Evolutionary conservation across 2,113 vertebrate genomes (phyloP).

Genomic region (Corythaixoides concolor): DNA sequence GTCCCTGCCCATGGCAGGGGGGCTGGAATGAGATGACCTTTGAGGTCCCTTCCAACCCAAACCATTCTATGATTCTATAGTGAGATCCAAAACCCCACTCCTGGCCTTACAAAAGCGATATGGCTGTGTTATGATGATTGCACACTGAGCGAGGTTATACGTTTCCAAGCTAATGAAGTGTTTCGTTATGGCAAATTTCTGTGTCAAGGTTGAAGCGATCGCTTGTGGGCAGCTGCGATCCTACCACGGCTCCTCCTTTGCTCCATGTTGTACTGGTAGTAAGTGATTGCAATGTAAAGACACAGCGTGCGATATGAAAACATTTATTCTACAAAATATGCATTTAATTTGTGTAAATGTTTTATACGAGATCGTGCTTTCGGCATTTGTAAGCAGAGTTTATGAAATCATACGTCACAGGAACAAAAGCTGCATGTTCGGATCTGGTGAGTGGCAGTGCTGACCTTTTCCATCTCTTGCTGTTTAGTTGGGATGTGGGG

Average conservation of each 20-base stretch:
- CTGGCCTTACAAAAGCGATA: neutral
- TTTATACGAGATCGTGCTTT: neutral
- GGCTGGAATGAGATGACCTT: no score
- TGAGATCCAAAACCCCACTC: neutral
- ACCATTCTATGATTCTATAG: no score
- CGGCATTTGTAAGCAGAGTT: neutral
- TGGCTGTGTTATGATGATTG: neutral
- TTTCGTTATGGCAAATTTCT: neutral
- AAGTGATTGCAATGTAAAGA: neutral
- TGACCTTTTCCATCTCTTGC: neutral
- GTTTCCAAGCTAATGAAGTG: neutral
- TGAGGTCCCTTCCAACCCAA: no score
- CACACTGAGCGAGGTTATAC: no score
- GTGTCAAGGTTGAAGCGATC: rapidly evolving
- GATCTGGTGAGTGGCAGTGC: no score
- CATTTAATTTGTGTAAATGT: neutral
- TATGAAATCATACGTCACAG: neutral
- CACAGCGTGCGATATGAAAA: neutral
- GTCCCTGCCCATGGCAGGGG: no score
- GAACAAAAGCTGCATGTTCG: neutral
- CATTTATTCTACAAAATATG: neutral
- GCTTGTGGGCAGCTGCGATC: neutral
- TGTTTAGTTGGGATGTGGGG: neutral
- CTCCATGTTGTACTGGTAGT: neutral
- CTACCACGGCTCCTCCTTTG: neutral